phyloP scores from a whole-genome alignment of 1,140 invertebrate species.

The Trichoplusia ni region DNA sequence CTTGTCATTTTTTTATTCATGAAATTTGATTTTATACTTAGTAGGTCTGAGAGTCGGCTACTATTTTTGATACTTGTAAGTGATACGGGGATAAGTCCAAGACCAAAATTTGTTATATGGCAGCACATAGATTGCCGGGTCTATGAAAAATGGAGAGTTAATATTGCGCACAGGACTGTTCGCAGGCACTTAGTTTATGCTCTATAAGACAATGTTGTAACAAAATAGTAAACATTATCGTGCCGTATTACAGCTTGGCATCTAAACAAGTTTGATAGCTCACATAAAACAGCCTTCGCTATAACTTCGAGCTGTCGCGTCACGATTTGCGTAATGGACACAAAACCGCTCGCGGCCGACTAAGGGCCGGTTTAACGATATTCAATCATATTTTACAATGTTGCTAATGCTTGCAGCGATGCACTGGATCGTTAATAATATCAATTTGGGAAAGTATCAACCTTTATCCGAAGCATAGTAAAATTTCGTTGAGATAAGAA shows the following conservation, averaged over 20 bases:
- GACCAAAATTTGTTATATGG: too few species aligned
- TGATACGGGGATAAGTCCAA: too few species aligned
- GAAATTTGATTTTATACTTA: too few species aligned
- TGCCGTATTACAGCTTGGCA: not conserved
- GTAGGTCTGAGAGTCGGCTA: too few species aligned
- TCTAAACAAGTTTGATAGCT: slow-evolving; percentile 26
- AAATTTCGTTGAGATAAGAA: not conserved
- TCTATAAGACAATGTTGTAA: not conserved
- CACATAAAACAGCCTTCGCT: slow-evolving; percentile 31
- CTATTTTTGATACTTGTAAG: too few species aligned
- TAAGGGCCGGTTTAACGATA: slow-evolving; percentile 36
- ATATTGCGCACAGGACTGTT: not conserved
- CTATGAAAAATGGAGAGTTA: too few species aligned
- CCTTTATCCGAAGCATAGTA: not conserved
- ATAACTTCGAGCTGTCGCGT: slow-evolving; percentile 31
- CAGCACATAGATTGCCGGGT: too few species aligned
- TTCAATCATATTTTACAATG: slow-evolving; percentile 37
- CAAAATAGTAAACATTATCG: slow-evolving; percentile 16
- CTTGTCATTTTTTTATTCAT: too few species aligned
- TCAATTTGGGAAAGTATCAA: not conserved
- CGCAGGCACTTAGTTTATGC: not conserved
- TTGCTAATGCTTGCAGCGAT: slow-evolving; percentile 25
- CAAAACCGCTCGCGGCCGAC: slow-evolving; percentile 28
- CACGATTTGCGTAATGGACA: slow-evolving; percentile 37
- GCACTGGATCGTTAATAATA: slow-evolving; percentile 11